Conservation (phyloP, 2,888 invertebrate species). For the Meloe dianella region DNA sequence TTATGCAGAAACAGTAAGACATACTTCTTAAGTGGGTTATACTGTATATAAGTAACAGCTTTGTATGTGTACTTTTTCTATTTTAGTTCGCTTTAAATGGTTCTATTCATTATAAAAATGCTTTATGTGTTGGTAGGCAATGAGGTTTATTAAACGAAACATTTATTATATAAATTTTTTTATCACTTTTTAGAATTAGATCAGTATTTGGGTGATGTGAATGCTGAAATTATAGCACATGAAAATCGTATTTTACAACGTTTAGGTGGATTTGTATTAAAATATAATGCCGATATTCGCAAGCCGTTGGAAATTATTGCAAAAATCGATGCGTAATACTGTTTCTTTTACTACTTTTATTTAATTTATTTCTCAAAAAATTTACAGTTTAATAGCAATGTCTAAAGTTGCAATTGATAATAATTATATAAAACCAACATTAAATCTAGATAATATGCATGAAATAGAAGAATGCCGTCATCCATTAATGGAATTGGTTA, state of each 20-base stretch:
- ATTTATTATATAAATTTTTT: conserved; percentile 16
- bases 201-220: conserved; percentile 76
- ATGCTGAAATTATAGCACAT: conserved; percentile 78
- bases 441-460: conserved; percentile 52
- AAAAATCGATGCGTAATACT: conserved; percentile 52
- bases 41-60: neutral
- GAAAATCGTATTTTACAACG: conserved; percentile 75
- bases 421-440: conserved; percentile 52
- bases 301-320: conserved; percentile 52
- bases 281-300: conserved; percentile 52
- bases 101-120: conserved; percentile 56
- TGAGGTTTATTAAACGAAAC: neutral
- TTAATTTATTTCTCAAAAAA: neutral
- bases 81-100: conserved; percentile 54
- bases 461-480: conserved; percentile 67
- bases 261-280: conserved; percentile 51
- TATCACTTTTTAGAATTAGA: conserved; percentile 72
- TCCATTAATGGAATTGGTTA: conserved; percentile 73
- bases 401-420: conserved; percentile 54
- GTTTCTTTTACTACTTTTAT: conserved; percentile 15
- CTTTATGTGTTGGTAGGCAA: conserved; percentile 54
- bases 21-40: neutral
- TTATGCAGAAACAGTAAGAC: neutral
- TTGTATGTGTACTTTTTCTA: no score
- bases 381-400: conserved; percentile 56